phyloP scores from a whole-genome alignment of 1,140 invertebrate genomes.

The Latrodectus geometricus region DNA sequence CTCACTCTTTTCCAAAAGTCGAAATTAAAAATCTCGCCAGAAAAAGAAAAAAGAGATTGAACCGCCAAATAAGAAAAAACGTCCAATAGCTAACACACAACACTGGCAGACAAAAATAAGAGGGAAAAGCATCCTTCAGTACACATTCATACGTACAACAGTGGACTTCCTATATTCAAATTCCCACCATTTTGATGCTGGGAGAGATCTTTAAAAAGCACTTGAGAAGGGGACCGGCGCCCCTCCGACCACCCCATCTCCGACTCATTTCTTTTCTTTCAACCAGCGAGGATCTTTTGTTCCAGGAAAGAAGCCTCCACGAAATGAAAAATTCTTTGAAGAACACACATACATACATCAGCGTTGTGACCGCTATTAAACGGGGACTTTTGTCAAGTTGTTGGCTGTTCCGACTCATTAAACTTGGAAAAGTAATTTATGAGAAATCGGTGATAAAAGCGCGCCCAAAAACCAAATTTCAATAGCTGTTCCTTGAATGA shows the following conservation, averaged over 20 bases:
- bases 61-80: conserved; percentile 4
- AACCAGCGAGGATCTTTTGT: conserved; percentile 34
- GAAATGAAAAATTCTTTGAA: conserved; percentile 60
- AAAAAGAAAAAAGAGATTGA: conserved; percentile 31
- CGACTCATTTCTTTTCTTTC: conserved; percentile 26
- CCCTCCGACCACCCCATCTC: neutral
- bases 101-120: conserved; percentile 1
- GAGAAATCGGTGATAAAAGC: conserved; percentile 58
- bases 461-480: conserved; percentile 21
- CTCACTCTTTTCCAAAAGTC: neutral
- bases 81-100: neutral
- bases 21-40: conserved; percentile 50
- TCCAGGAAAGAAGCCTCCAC: conserved; percentile 34
- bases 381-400: conserved; percentile 58
- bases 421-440: conserved; percentile 61
- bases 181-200: conserved; percentile 29
- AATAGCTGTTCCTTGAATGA: conserved; percentile 32
- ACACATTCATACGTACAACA: neutral
- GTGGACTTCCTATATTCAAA: conserved; percentile 37
- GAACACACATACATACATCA: conserved; percentile 36
- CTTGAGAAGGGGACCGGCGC: conserved; percentile 17
- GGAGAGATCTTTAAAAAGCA: conserved; percentile 55
- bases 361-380: conserved; percentile 52
- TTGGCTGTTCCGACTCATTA: conserved; percentile 52
- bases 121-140: neutral